A percentile compares a stretch with the other conserved stretches of the same genome.
Evolutionary conservation across 2,888 invertebrate species (phyloP).

Genomic region (Chymomyza caudatula): DNA sequence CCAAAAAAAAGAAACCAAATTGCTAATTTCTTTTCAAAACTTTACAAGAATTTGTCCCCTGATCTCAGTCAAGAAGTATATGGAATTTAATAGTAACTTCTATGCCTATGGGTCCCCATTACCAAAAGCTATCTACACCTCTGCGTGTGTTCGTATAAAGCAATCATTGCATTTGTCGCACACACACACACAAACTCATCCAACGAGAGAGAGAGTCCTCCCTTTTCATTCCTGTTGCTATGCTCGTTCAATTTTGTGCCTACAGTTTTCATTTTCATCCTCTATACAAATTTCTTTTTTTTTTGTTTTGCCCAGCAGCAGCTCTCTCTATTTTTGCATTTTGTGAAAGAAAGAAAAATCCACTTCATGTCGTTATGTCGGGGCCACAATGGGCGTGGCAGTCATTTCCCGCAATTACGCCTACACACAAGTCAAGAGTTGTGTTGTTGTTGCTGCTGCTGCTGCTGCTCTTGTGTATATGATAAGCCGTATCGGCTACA

Average conservation of each 20-base stretch:
- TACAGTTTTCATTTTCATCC: slow-evolving; percentile 3
- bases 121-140: slow-evolving; percentile 7
- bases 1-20: too few species aligned
- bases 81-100: too few species aligned
- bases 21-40: too few species aligned
- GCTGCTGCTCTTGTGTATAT: not conserved
- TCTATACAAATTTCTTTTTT: not conserved
- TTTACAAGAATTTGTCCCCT: too few species aligned
- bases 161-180: slow-evolving; percentile 61
- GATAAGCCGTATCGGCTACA: slow-evolving; percentile 47
- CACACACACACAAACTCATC: slow-evolving; percentile 6
- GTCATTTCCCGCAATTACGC: slow-evolving; percentile 70
- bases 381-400: slow-evolving; percentile 69
- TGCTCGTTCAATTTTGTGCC: slow-evolving; percentile 31
- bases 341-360: slow-evolving; percentile 6
- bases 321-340: not conserved
- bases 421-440: slow-evolving; percentile 34
- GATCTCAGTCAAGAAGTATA: too few species aligned
- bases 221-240: slow-evolving; percentile 50
- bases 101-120: too few species aligned
- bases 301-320: not conserved
- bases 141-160: slow-evolving; percentile 33
- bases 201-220: not conserved
- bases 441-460: not conserved
- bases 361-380: slow-evolving; percentile 27